Percentiles rank a stretch among this genome's conserved stretches.
Conservation (phyloP, 2,888 invertebrate species). For the Pachycephus smyrnensis region DNA sequence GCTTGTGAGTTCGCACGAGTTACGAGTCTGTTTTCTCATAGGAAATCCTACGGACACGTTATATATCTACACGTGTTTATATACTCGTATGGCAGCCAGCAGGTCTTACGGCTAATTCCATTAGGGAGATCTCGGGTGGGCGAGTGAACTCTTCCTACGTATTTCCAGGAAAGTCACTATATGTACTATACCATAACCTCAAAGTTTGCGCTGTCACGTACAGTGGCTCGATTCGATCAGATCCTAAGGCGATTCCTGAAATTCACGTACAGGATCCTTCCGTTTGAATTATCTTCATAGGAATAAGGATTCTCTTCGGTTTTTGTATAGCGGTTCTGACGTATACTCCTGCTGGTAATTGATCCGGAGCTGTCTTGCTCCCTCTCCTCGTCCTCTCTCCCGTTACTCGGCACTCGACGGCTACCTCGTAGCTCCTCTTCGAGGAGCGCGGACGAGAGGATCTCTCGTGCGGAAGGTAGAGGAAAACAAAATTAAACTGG, state of each 20-base stretch:
- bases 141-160: background rate
- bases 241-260: too few relatives aligned
- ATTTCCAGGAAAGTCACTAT: background rate
- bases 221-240: too few relatives aligned
- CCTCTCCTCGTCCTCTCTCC: background rate
- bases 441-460: background rate
- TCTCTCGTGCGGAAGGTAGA: background rate
- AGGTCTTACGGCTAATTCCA: background rate
- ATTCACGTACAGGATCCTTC: background rate
- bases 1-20: background rate
- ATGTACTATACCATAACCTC: background rate
- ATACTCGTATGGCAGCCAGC: background rate
- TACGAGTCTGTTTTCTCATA: background rate
- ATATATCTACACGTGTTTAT: too few relatives aligned
- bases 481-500: background rate
- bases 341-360: background rate
- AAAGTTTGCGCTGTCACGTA: background rate
- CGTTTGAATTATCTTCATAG: background rate
- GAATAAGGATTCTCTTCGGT: background rate
- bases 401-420: background rate
- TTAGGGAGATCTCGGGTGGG: background rate
- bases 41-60: too few relatives aligned
- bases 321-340: background rate
- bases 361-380: background rate
- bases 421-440: background rate